Evolutionary conservation across 2,113 vertebrate genomes (phyloP).

Genomic region (Merops nubicus): DNA sequence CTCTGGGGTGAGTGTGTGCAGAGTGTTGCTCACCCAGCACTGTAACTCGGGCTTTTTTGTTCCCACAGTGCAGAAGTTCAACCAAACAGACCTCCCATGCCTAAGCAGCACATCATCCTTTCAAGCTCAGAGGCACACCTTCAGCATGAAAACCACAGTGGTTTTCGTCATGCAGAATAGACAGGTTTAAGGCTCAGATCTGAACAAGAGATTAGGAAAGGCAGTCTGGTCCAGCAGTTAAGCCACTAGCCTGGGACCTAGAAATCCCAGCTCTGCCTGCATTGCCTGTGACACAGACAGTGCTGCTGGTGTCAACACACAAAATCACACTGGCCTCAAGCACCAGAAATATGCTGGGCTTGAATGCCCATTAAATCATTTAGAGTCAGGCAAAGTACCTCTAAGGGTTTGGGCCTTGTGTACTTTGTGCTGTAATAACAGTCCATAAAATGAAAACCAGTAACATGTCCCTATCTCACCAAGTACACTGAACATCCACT

Average conservation of each 20-base stretch:
- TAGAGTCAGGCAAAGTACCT: neutral
- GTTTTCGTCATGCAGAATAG: neutral
- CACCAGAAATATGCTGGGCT: neutral
- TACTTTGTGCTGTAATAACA: neutral
- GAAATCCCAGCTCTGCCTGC: neutral
- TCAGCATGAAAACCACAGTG: neutral
- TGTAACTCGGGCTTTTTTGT: neutral
- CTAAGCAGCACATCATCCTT: neutral
- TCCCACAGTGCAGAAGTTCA: neutral
- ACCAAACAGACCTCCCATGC: neutral
- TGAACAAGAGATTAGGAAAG: neutral
- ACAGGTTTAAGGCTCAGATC: conserved; percentile 29
- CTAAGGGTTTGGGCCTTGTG: neutral
- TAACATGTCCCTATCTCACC: neutral
- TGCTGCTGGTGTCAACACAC: neutral
- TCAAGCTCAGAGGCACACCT: neutral
- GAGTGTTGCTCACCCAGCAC: neutral
- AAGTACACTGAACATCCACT: no score
- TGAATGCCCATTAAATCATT: neutral
- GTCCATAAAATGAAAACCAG: neutral
- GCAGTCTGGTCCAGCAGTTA: neutral
- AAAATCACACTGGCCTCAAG: neutral
- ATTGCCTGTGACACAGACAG: neutral
- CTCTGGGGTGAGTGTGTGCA: neutral
- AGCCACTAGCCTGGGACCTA: neutral